A percentile compares a stretch with the other conserved stretches of the same genome.
phyloP scores from a whole-genome alignment of 2,888 invertebrate genomes.

The Ptilodon capucinus region DNA sequence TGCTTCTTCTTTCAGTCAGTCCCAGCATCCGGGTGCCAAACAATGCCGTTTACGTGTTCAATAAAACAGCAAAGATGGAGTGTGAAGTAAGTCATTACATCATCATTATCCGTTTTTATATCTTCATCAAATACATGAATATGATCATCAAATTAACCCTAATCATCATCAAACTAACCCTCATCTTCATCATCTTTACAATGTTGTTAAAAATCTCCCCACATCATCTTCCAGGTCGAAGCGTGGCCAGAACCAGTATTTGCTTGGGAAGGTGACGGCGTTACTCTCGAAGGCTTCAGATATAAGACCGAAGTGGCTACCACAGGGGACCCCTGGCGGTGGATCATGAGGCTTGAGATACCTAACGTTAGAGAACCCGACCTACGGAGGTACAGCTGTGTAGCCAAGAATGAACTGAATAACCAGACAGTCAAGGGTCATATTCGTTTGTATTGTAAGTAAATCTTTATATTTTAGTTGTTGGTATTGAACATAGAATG shows the following conservation, averaged over 20 bases:
- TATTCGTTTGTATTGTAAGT: constrained; percentile 63
- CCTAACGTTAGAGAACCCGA: constrained; percentile 86
- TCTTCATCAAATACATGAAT: not conserved
- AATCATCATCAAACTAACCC: not conserved
- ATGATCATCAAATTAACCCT: not conserved
- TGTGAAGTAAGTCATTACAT: constrained; percentile 83
- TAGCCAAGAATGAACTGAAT: constrained; percentile 92
- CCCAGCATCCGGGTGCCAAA: constrained; percentile 91
- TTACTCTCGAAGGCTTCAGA: constrained; percentile 84
- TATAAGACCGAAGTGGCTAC: constrained; percentile 61
- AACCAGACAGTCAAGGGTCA: constrained; percentile 89
- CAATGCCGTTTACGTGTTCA: constrained; percentile 87
- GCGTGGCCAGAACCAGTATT: constrained; percentile 93
- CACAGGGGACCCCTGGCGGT: constrained; percentile 80
- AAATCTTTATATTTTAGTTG: not conserved
- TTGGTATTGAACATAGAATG: not conserved
- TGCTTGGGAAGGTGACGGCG: constrained; percentile 93
- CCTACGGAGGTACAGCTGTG: constrained; percentile 90
- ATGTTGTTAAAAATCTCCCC: not conserved
- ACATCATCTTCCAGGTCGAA: constrained; percentile 82
- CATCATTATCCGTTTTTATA: not conserved
- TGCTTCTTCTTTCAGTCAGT: constrained; percentile 85
- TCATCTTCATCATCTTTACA: too few relatives aligned
- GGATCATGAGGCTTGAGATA: constrained; percentile 91
- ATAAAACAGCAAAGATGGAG: constrained; percentile 88